Evolutionary conservation across 2,113 vertebrate genomes (phyloP).

Genomic region (Eulemur rufifrons): DNA sequence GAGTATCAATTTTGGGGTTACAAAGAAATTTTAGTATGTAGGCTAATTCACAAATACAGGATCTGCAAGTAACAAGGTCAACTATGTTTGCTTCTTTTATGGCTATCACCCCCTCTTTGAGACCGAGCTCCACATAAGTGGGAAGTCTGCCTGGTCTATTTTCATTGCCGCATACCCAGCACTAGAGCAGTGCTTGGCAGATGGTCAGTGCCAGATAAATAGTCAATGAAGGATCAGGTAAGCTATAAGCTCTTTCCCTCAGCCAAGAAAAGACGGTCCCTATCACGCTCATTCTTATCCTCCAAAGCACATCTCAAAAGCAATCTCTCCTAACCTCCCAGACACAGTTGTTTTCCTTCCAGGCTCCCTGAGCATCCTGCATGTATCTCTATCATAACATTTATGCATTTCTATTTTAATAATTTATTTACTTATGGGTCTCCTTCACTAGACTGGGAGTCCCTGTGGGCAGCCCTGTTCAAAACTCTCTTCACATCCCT

Average conservation of each 20-base stretch:
- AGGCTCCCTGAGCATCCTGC: too few species aligned
- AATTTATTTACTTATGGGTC: not conserved
- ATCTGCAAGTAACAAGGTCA: not conserved
- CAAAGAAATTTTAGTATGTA: not conserved
- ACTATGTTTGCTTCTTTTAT: not conserved
- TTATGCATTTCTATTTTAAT: not conserved
- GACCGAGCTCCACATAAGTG: not conserved
- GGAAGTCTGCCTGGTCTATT: not conserved
- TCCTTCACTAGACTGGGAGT: not conserved
- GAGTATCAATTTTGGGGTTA: not conserved
- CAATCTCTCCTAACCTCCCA: not conserved
- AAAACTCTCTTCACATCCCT: not conserved
- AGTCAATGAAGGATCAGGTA: not conserved
- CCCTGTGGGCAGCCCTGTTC: not conserved
- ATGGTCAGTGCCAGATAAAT: not conserved
- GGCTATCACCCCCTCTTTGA: not conserved
- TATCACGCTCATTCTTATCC: not conserved
- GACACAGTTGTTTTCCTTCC: not conserved
- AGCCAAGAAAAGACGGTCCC: not conserved
- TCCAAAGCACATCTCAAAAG: not conserved
- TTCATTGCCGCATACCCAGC: not conserved
- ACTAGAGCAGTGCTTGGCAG: not conserved
- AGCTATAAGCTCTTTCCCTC: not conserved
- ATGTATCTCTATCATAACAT: not conserved
- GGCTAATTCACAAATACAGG: not conserved